Evolutionary conservation across 2,113 vertebrate genomes (phyloP), one percentile per base, ranked within the genome.

Genomic region (Platichthys stellatus): DNA sequence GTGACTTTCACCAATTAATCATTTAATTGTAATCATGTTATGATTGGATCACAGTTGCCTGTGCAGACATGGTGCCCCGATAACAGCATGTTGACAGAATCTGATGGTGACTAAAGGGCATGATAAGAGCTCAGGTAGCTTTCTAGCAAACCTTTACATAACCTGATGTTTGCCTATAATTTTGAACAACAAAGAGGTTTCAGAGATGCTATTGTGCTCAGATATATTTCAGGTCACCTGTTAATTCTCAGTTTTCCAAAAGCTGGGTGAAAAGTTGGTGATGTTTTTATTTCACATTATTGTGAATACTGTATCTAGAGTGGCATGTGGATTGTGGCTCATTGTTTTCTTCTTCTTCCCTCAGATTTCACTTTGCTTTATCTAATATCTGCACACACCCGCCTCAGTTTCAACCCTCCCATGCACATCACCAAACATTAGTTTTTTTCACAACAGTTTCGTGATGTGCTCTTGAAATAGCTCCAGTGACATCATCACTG

Each of bases 381-480:
- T 24, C 17, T n/a, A 4, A 43, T 7, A 7, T 40, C 10, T 28
- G 56, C 56, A 43, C 51, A 63, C 9, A 21, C 0, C 2, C 9
- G 38, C 18, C 24, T 26, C 45, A 61, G 21, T 4, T 56, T 14
- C 47, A 74, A 15, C 63, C 2, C 49, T 70, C 49, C 43, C 5
- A 0, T 38, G 5, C 3, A 18, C 74, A 72, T 81, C 11, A 26
- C 5, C 26, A 58, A 38, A 76, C 70, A 72, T 23, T 74, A 70
- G 56, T 76, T 75, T 62, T n/a, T 51, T 51, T 7, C 47, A 59
- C 76, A 76, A 74, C 72, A 72, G 20, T 79, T 15, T 59, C 60
- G 40, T 13, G 54, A 66, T 76, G 81, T 71, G 40, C 59, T 71
- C 82, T 86, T 61, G 67, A 90, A 92, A 91, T 87, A 85, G 79